A percentile compares a stretch with the other conserved stretches of the same genome.
Conservation (phyloP, 2,113 vertebrate species). For the Dromaius novaehollandiae region DNA sequence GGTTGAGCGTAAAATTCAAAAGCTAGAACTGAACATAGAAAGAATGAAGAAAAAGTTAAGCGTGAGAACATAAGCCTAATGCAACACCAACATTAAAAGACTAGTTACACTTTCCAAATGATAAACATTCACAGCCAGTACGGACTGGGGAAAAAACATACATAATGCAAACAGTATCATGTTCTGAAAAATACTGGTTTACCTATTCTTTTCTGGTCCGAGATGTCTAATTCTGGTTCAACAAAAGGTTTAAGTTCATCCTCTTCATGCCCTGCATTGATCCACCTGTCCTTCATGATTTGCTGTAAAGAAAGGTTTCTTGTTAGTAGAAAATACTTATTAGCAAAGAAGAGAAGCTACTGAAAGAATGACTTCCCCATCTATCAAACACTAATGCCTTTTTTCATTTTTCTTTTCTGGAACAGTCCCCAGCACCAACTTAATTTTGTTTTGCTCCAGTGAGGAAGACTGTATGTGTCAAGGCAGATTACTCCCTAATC, state of each 20-base stretch:
- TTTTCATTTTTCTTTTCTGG: background rate
- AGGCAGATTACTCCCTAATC: background rate
- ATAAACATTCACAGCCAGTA: background rate
- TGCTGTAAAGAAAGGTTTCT: constrained; percentile 78
- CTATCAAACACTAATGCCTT: background rate
- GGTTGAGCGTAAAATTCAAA: background rate
- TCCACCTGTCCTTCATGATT: constrained; percentile 99
- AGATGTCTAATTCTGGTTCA: constrained; percentile 95
- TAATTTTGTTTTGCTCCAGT: background rate
- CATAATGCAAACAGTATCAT: background rate
- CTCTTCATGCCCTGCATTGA: constrained; percentile 95
- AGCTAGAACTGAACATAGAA: background rate
- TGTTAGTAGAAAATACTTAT: background rate
- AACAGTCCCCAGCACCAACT: background rate
- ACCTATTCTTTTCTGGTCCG: constrained; percentile 99
- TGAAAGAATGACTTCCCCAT: background rate
- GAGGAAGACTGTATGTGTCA: background rate
- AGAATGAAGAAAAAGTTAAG: background rate
- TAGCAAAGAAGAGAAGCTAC: background rate
- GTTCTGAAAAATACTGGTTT: background rate
- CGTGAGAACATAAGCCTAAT: background rate
- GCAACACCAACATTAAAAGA: background rate
- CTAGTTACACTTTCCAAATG: background rate
- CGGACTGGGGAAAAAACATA: background rate
- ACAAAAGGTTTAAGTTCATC: constrained; percentile 96